These are phyloP conservation scores for Todiramphus chloris DNA, from an alignment of 2,113 vertebrate species.

Conservation along the genomic window DNA sequence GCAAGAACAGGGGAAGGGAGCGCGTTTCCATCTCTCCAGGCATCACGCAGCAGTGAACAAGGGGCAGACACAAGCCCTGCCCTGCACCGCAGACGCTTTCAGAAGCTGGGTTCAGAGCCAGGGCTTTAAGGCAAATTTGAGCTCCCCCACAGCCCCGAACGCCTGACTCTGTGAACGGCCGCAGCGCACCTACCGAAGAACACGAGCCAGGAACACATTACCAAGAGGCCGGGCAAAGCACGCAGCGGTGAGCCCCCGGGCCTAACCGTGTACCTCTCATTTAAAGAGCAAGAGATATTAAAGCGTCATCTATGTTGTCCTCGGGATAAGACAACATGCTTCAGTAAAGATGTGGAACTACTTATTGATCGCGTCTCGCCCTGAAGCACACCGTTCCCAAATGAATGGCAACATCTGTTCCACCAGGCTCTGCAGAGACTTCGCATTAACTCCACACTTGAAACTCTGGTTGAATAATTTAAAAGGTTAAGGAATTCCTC, in stretches of 20 bases:
- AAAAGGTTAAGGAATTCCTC: background rate
- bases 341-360: background rate
- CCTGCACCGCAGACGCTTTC: background rate
- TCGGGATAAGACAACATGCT: background rate
- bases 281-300: background rate
- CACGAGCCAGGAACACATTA: background rate
- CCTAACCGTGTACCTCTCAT: background rate
- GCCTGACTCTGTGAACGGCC: rapidly evolving
- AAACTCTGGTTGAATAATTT: background rate
- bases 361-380: background rate
- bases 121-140: background rate
- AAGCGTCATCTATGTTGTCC: background rate
- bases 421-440: background rate
- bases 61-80: background rate
- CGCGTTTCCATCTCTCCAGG: background rate
- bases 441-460: background rate
- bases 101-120: background rate
- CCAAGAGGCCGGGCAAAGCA: background rate
- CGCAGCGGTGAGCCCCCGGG: background rate
- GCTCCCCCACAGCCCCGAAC: background rate
- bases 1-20: background rate
- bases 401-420: background rate
- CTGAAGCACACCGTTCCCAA: background rate
- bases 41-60: background rate
- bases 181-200: background rate